phyloP scores from a whole-genome alignment of 2,797 vertebrate genomes.

The Glossophaga mutica region DNA sequence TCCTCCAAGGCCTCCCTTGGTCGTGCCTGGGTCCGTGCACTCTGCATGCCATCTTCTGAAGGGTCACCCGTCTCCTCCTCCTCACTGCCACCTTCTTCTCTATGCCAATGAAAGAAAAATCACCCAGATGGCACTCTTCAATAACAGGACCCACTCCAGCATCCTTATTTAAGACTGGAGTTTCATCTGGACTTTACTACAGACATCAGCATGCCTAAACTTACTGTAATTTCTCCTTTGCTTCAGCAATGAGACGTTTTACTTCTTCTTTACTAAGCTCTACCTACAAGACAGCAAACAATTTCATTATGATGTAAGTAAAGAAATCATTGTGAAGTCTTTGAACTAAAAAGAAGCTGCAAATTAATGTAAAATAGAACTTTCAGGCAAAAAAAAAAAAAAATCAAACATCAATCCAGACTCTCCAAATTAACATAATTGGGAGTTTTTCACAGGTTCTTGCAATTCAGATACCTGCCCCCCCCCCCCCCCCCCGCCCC shows the following conservation, averaged over 20 bases:
- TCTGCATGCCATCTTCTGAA: conserved; percentile 31
- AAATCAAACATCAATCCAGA: background rate
- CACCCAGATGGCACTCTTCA: background rate
- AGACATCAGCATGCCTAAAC: conserved; percentile 30
- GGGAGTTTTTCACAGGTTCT: background rate
- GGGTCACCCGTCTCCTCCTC: conserved; percentile 79
- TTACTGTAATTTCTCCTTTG: conserved; percentile 83
- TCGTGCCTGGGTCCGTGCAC: conserved; percentile 37
- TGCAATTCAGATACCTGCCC: background rate
- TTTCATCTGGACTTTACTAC: background rate
- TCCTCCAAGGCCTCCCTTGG: conserved; percentile 61
- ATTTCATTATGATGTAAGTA: background rate
- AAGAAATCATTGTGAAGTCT: background rate
- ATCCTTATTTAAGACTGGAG: background rate
- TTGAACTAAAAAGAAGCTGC: background rate
- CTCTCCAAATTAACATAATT: background rate
- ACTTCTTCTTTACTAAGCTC: conserved; percentile 83
- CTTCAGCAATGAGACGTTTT: conserved; percentile 81
- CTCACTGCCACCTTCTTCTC: conserved; percentile 82
- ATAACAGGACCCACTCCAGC: background rate
- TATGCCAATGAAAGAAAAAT: conserved; percentile 61
- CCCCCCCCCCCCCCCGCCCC: background rate
- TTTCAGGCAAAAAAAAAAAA: background rate
- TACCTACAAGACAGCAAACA: conserved; percentile 77
- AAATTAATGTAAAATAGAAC: conserved; percentile 5